Base-by-base conservation (phyloP, 2,797 vertebrate species). In the Sorex maritimensis region DNA sequence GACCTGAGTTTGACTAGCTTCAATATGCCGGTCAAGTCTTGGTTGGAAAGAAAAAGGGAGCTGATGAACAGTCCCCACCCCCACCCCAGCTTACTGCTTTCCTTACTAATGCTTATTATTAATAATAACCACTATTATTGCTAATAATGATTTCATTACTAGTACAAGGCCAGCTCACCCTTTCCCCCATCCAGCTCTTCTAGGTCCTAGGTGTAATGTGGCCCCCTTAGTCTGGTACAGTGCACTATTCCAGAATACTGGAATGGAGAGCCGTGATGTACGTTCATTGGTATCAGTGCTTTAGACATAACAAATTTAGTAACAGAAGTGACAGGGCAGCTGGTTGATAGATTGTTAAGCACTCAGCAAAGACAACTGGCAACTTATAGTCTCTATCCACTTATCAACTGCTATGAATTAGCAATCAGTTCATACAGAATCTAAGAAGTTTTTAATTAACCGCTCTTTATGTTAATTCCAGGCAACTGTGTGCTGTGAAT, bases 371-470 rank as follows among this genome's bases (percentile, higher is more conserved):
- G 63, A 88, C 6, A 94, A 65, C 55, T 74, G 82, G 71, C 67
- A 92, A 78, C 38, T 92, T 82, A 75, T 0, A 65, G 49, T 69
- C 92, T 94, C 87, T 63, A 88, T 41, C 8, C 26, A 91, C 19
- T 65, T 83, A 83, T 68, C 81, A 94, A 82, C 6, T 75, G 38
- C 21, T 87, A 84, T 94, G 38, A 71, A 93, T 55, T 94, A 79
- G 87, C 8, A 90, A 84, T 65, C 68, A 86, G 63, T 85, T 89
- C 89, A 87, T 52, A 90, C 92, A 95, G 75, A 93, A 95, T 23
- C 72, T 28, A 93, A 88, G 4, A 0, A 79, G 86, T 88, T 91
- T 95, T 97, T 96, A 23, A 96, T 96, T 95, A 41, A 73, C 30
- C 14, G 81, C 63, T 84, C 21, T 93, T 52, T 49, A 23, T 84